Percentiles rank a stretch among this genome's conserved stretches.
phyloP scores from a whole-genome alignment of 2,113 vertebrate species.

The Sinocyclocheilus grahami region DNA sequence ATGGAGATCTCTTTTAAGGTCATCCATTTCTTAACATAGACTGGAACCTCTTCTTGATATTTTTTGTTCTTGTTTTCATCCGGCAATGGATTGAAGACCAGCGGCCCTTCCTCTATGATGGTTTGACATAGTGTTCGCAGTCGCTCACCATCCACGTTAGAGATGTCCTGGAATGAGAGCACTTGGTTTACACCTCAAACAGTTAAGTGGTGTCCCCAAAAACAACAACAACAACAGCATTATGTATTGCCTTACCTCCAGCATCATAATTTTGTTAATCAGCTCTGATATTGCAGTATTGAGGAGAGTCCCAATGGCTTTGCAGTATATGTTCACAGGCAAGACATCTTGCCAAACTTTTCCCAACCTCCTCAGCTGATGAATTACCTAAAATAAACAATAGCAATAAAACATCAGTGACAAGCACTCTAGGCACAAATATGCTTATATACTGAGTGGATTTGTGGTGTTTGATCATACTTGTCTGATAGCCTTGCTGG shows the following conservation, averaged over 20 bases:
- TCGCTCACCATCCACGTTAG: slow-evolving; percentile 89
- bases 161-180: slow-evolving; percentile 73
- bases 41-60: slow-evolving; percentile 89
- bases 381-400: slow-evolving; percentile 80
- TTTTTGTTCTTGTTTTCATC: slow-evolving; percentile 87
- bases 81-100: slow-evolving; percentile 86
- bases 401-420: neutral
- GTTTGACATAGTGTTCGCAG: slow-evolving; percentile 86
- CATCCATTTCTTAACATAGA: slow-evolving; percentile 90
- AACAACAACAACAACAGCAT: no score
- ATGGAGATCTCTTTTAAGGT: slow-evolving; percentile 89
- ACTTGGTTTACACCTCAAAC: neutral
- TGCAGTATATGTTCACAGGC: slow-evolving; percentile 90
- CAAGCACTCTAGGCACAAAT: neutral
- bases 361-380: slow-evolving; percentile 90
- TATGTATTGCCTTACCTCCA: slow-evolving; percentile 82
- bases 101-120: slow-evolving; percentile 88
- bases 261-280: slow-evolving; percentile 81
- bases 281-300: slow-evolving; percentile 87
- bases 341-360: slow-evolving; percentile 95
- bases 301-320: slow-evolving; percentile 90
- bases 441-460: neutral
- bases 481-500: slow-evolving; percentile 88
- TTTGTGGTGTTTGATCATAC: slow-evolving; percentile 61
- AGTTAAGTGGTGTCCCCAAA: neutral